Evolutionary conservation across 2,797 vertebrate genomes (phyloP), one percentile per base, ranked within the genome.

Genomic region (Cheracebus regulus): DNA sequence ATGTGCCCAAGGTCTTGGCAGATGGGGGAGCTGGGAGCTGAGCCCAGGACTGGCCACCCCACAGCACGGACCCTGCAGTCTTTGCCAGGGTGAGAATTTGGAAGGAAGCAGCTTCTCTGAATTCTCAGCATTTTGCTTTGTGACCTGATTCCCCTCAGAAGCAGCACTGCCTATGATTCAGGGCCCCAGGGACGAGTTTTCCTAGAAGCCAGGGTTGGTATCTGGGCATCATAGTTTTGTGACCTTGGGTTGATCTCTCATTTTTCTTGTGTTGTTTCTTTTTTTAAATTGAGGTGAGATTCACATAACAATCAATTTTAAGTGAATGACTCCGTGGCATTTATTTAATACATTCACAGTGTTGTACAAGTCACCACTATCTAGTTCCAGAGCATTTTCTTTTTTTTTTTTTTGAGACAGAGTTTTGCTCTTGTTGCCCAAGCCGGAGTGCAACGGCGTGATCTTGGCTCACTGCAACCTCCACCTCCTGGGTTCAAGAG

Each of bases 21-120:
- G 22, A 15, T 0, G 30, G 52, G 26, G 41, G 19, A 20, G 28
- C 50, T 7, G 0, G 30, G 73, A 70, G 82, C 67, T 0, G 2
- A 75, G 19, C 82, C 75, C 52, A 9, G 85, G 22, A 39, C 89
- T 15, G 12, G 67, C 67, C 20, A 20, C 33, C 64, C 67, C 67
- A 72, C 10, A 2, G 20, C 20, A 10, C 4, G 2, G n/a, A 72
- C 67, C 20, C n/a, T 36, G 78, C 72, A 7, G 1, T 48, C 75
- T 48, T n/a, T 12, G 10, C 58, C 76, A 36, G 13, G 8, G 57
- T 4, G 20, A 64, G 55, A 61, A 17, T 13, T 39, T 80, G 26
- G 46, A 46, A 41, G 39, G 17, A 41, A 58, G 52, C 13, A 5
- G 84, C 73, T 67, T 28, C n/a, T 50, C 79, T 33, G n/a, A 46